These are phyloP conservation scores for Eupeodes luniger DNA, from an alignment of 2,888 invertebrate species.

Conservation along the genomic window DNA sequence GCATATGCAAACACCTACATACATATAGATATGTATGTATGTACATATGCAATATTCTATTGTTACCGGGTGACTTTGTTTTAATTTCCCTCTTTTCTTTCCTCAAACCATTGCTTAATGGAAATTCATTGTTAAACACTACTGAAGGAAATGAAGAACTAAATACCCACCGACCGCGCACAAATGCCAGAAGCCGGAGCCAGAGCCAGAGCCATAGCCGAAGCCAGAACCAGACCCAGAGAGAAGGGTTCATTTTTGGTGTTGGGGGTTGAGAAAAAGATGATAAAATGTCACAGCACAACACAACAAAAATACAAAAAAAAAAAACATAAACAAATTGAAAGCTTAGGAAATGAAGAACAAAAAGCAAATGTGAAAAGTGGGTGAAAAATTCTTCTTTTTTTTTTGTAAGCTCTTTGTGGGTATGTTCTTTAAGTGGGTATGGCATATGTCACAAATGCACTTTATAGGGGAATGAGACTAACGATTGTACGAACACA, in stretches of 20 bases:
- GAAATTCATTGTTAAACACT: slow-evolving; percentile 64
- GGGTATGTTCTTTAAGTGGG: slow-evolving; percentile 45
- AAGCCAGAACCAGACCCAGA: too few species aligned
- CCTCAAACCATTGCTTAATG: slow-evolving; percentile 52
- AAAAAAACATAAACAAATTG: slow-evolving; percentile 29
- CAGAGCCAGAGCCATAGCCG: too few species aligned
- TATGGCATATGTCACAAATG: slow-evolving; percentile 17
- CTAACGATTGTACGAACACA: background rate
- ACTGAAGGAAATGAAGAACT: slow-evolving; percentile 30
- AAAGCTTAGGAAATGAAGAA: slow-evolving; percentile 15
- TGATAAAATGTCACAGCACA: slow-evolving; percentile 25
- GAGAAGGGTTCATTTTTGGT: background rate
- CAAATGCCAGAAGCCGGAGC: background rate
- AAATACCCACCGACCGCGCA: background rate
- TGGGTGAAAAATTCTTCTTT: slow-evolving; percentile 24
- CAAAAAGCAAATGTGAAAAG: slow-evolving; percentile 36
- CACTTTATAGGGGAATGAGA: background rate
- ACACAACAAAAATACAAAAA: background rate
- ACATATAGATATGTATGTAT: too few species aligned
- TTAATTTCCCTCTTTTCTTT: slow-evolving; percentile 28
- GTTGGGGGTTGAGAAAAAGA: background rate
- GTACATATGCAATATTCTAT: background rate
- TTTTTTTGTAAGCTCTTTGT: background rate
- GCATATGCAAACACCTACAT: too few species aligned
- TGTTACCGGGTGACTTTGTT: slow-evolving; percentile 50